Conservation (phyloP, 2,113 vertebrate genomes). For the Cisticola juncidis region DNA sequence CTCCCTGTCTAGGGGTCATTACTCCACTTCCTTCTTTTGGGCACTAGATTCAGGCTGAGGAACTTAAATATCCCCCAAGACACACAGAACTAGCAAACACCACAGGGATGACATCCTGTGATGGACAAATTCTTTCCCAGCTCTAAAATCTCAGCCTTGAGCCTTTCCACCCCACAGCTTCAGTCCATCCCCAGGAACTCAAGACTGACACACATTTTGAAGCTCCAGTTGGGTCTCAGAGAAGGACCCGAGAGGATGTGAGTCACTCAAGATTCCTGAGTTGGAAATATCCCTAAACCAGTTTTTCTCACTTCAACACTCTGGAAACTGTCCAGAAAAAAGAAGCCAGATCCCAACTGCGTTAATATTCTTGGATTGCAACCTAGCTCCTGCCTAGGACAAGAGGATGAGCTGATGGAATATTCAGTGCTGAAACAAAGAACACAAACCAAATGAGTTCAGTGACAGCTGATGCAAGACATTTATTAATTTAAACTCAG, state of each 20-base stretch:
- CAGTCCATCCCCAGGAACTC: neutral
- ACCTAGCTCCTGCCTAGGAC: neutral
- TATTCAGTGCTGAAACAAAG: neutral
- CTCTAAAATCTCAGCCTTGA: neutral
- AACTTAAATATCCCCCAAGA: neutral
- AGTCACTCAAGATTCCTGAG: neutral
- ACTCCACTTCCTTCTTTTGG: neutral
- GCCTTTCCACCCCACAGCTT: neutral
- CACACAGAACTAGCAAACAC: accelerated
- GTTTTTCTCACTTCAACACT: neutral
- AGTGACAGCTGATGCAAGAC: slow-evolving; percentile 39
- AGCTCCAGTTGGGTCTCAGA: neutral
- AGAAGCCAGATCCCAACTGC: neutral
- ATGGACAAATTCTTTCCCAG: neutral
- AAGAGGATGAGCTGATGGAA: neutral
- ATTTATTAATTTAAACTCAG: slow-evolving; percentile 65
- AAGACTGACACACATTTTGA: accelerated
- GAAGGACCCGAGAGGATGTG: neutral
- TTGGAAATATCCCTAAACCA: neutral
- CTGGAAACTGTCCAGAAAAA: neutral
- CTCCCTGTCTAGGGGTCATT: neutral
- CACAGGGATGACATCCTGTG: neutral
- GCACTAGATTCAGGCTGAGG: neutral
- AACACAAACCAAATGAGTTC: neutral
- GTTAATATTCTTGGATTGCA: neutral